Evolutionary conservation across 2,888 invertebrate genomes (phyloP).

Genomic region (Philaethria dido): DNA sequence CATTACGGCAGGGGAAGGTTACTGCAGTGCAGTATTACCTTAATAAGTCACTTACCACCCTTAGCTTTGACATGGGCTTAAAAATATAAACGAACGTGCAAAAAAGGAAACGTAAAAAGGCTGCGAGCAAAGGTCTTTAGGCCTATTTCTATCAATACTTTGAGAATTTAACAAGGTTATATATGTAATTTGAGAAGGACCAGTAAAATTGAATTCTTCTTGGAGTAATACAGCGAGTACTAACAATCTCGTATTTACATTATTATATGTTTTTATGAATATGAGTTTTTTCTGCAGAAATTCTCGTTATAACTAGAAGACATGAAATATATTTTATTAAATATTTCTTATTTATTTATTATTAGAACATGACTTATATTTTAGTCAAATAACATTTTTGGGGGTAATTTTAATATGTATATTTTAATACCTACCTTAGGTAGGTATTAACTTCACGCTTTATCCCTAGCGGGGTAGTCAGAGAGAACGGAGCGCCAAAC

Average conservation of each 20-base stretch:
- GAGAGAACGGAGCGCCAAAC: too few species aligned
- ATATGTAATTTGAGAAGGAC: slow-evolving; percentile 11
- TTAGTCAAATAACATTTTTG: neutral
- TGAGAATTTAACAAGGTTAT: slow-evolving; percentile 1
- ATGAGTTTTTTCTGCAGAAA: neutral
- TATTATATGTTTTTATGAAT: slow-evolving; percentile 3
- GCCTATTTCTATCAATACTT: slow-evolving; percentile 11
- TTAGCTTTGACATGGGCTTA: slow-evolving; percentile 7
- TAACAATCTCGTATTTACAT: neutral
- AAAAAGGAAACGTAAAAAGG: neutral
- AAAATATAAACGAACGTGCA: neutral
- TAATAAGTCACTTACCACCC: slow-evolving; percentile 23
- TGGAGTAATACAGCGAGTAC: neutral
- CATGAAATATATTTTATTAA: neutral
- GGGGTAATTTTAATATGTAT: too few species aligned
- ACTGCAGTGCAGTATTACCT: slow-evolving; percentile 24
- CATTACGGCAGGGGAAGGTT: slow-evolving; percentile 12
- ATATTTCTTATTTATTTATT: neutral
- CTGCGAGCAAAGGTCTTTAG: neutral
- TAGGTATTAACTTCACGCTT: too few species aligned
- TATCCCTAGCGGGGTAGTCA: too few species aligned
- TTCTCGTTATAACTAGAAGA: neutral
- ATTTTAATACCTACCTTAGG: too few species aligned
- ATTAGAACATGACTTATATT: too few species aligned
- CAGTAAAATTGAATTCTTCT: slow-evolving; percentile 1